These are phyloP conservation scores for Neotoxoptera formosana DNA, from an alignment of 1,140 invertebrate species.

Conservation along the genomic window DNA sequence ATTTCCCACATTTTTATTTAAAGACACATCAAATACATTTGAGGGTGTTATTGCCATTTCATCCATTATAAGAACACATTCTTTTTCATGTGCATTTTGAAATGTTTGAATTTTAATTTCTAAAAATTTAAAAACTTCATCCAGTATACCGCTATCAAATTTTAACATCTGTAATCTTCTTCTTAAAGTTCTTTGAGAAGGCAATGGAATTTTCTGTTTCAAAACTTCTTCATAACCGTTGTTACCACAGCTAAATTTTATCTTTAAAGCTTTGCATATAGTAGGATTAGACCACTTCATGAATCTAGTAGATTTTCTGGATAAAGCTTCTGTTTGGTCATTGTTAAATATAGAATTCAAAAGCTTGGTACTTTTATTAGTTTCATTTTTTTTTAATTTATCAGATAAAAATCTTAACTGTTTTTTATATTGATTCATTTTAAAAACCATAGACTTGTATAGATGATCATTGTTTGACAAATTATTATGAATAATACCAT, in stretches of 20 bases:
- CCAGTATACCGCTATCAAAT: not conserved
- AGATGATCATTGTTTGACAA: too few relatives aligned
- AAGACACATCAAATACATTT: slow-evolving; percentile 28
- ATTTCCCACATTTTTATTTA: slow-evolving; percentile 30
- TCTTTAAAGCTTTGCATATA: slow-evolving; percentile 57
- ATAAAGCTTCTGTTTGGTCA: not conserved
- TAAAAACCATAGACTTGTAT: not conserved
- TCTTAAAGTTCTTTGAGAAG: slow-evolving; percentile 57
- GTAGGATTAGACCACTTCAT: slow-evolving; percentile 53
- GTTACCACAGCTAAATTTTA: slow-evolving; percentile 54
- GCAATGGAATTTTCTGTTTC: slow-evolving; percentile 56
- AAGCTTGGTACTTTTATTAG: not conserved
- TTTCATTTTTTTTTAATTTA: slow-evolving; percentile 15
- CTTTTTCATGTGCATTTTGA: slow-evolving; percentile 43
- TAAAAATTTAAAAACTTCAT: too few relatives aligned
- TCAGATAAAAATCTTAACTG: slow-evolving; percentile 15
- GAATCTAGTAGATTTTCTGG: not conserved
- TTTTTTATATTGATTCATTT: slow-evolving; percentile 18
- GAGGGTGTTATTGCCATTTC: slow-evolving; percentile 55
- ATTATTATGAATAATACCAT: too few relatives aligned
- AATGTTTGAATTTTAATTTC: not conserved
- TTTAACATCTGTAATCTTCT: slow-evolving; percentile 58
- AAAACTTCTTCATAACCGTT: slow-evolving; percentile 57
- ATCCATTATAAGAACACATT: slow-evolving; percentile 59
- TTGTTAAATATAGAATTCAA: slow-evolving; percentile 13